Conservation (phyloP, 1,140 invertebrate genomes). For the Andricus grossulariae region DNA sequence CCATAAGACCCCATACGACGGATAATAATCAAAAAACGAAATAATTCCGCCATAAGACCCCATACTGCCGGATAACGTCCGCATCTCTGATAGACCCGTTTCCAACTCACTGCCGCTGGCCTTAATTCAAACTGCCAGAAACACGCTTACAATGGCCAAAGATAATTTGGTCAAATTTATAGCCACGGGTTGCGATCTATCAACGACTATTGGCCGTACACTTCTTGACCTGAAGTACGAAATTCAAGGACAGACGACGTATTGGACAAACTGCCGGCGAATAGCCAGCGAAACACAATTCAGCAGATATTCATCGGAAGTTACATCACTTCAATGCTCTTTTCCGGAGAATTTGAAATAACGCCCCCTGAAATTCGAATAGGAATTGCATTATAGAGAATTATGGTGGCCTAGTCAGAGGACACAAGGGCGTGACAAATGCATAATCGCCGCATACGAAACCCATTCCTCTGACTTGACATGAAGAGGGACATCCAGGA, state of each 20-base stretch:
- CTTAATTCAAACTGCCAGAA: no score
- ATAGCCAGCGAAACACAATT: neutral
- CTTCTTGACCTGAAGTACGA: neutral
- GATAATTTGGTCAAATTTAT: no score
- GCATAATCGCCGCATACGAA: constrained; percentile 38
- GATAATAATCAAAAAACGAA: no score
- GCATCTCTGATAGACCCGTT: no score
- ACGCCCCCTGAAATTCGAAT: neutral
- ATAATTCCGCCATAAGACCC: no score
- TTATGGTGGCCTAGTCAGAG: constrained; percentile 34
- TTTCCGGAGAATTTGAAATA: neutral
- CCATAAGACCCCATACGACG: no score
- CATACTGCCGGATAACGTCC: no score
- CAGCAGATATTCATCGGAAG: neutral
- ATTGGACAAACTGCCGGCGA: neutral
- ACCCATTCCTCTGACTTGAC: constrained; percentile 40
- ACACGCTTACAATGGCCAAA: no score
- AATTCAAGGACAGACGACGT: neutral
- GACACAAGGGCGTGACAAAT: constrained; percentile 47
- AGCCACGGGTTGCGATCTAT: no score
- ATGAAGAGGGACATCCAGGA: constrained; percentile 44
- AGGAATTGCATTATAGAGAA: constrained; percentile 23
- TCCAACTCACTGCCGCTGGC: no score
- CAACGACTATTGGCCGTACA: no score
- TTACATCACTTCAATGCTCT: neutral